These are phyloP conservation scores for Lethenteron reissneri DNA, from an alignment of 2,113 vertebrate species.

Conservation along the genomic window DNA sequence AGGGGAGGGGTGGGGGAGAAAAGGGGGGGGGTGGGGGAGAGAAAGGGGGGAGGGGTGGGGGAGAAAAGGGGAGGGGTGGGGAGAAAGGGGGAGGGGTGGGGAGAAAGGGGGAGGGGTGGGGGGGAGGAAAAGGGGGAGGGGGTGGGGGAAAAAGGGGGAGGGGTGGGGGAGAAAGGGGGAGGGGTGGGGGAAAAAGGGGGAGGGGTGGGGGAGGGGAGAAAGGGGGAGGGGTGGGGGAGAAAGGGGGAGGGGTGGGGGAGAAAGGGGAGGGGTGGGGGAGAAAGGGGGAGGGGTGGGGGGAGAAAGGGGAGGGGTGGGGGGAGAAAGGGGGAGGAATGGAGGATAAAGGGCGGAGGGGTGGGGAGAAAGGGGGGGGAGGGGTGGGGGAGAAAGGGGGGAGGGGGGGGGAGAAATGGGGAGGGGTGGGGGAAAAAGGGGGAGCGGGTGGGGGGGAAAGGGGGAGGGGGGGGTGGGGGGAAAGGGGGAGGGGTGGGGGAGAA, in stretches of 20 bases:
- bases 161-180: neutral
- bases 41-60: too few species aligned
- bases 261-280: slow-evolving; percentile 22
- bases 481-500: too few species aligned
- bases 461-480: too few species aligned
- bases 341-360: too few species aligned
- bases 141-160: neutral
- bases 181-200: neutral
- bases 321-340: too few species aligned
- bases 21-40: too few species aligned
- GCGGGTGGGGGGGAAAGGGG: too few species aligned
- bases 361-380: too few species aligned
- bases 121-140: neutral
- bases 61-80: neutral
- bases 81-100: neutral
- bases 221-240: slow-evolving; percentile 21
- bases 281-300: slow-evolving; percentile 24
- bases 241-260: slow-evolving; percentile 10
- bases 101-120: neutral
- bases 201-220: slow-evolving; percentile 5
- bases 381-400: too few species aligned
- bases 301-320: too few species aligned
- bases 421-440: too few species aligned
- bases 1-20: slow-evolving; percentile 4
- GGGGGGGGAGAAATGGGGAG: too few species aligned